Evolutionary conservation across 2,797 vertebrate genomes (phyloP), one percentile per base, ranked within the genome.

Genomic region (Heliangelus exortis): DNA sequence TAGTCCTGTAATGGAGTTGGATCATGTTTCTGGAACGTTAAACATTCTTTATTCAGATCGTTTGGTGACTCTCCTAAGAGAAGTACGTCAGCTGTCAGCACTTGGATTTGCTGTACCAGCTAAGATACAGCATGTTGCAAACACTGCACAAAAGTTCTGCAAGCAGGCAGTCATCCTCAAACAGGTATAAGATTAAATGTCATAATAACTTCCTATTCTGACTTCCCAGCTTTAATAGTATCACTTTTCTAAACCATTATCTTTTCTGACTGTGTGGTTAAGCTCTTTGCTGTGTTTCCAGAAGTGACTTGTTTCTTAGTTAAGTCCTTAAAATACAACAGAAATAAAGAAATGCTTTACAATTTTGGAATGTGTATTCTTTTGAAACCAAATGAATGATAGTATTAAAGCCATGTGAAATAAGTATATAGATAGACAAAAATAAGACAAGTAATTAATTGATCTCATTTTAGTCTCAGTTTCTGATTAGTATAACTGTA

Each of bases 11-110:
- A 99, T 99, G 99, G 99, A 99, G 92, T 96, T 99, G 97, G 99
- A 99, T 97, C 98, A 98, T 31, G 85, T 90, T 71, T 99, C 98
- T 54, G 99, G 99, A 59, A 97, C 98, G 34, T 93, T 99, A 81
- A 99, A 98, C 97, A 98, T 99, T 87, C 98, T 99, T 95, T 99
- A 99, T 97, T 99, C 99, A 4, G 99, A 99, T 97, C 98, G 98
- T 55, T 97, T 99, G 95, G 98, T 99, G 93, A 98, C 97, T 96
- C 98, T 99, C 69, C 97, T 99, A 45, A 98, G 98, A 96, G 99
- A 99, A 98, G 99, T 99, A 71, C 98, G 99, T 66, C 99, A 99
- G 95, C 98, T 99, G 5, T 98, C 99, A 43, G 98, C 99, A 5
- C 97, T 99, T 83, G 99, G 99, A 41, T 99, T 99, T 97, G 96